A percentile compares a stretch with the other conserved stretches of the same genome.
Evolutionary conservation across 2,797 vertebrate genomes (phyloP).

Genomic region (Octomys mimax): DNA sequence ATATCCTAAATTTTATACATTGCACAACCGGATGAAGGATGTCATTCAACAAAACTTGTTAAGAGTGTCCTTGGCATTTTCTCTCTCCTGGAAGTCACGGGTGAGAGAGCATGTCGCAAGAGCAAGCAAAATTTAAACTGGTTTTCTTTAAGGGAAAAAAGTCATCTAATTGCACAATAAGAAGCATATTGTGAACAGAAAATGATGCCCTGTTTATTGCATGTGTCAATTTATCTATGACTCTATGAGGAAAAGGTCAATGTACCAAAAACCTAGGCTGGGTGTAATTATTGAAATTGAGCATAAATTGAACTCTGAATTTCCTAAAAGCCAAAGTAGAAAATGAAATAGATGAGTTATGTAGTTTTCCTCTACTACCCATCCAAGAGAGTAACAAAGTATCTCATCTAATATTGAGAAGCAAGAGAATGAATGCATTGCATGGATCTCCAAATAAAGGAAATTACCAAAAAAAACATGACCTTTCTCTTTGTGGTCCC

Average conservation of each 20-base stretch:
- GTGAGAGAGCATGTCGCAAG: background rate
- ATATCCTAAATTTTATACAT: background rate
- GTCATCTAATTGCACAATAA: background rate
- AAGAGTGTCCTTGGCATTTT: background rate
- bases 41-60: background rate
- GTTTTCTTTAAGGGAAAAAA: background rate
- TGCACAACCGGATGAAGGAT: background rate
- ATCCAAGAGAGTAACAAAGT: background rate
- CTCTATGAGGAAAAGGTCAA: background rate
- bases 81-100: background rate
- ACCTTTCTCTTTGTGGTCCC: background rate
- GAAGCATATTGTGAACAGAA: background rate
- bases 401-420: background rate
- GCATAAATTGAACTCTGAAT: background rate
- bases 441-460: background rate
- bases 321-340: conserved; percentile 19
- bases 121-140: background rate
- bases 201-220: background rate
- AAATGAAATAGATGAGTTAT: background rate
- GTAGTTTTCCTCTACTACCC: background rate
- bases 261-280: background rate
- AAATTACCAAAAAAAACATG: background rate
- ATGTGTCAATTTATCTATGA: background rate
- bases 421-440: background rate
- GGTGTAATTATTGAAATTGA: background rate